Evolutionary conservation across 2,888 invertebrate genomes (phyloP), one percentile per base, ranked within the genome.

Genomic region (Cephonodes hylas): DNA sequence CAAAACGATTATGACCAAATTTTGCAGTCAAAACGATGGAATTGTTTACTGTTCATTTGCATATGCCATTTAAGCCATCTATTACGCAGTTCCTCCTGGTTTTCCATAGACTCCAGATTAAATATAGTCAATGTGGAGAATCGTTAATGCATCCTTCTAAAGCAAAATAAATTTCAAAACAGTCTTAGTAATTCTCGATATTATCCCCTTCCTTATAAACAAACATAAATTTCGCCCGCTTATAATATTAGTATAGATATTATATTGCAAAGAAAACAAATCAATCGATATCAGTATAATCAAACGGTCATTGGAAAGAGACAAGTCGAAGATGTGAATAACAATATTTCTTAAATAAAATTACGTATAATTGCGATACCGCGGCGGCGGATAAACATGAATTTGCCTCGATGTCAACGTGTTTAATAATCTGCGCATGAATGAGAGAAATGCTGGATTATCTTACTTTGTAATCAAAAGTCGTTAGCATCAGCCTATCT

Each of bases 401-500:
- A 59, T 59, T 59, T 27, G 27, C 25, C 20, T 59, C 18, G 27
- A 25, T 27, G 25, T 59, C 42, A 53, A 48, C 22, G 48, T 23
- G 8, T 53, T 38, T 48, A 31, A 46, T 38, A 34, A 48, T 22
- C 42, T n/a, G 46, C 61, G 45, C 61, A 61, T 66, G 59, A 66
- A 71, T 69, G 65, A 64, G 64, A 66, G 69, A 68, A 66, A 67
- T 64, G 44, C n/a, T 60, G 59, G 53, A 62, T 70, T 75, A 77
- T 74, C 72, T 72, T 61, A 60, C 65, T 68, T 74, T 72, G 66
- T 75, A 77, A 80, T 75, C 74, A 77, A 67, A 75, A 76, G 76
- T 76, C 74, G 71, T 76, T 79, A 77, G 75, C 76, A 79, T 80
- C 74, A 73, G 65, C 65, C 60, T 69, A 76, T 81, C 82, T 81